phyloP scores from a whole-genome alignment of 2,113 vertebrate genomes.

The Macrotus californicus region DNA sequence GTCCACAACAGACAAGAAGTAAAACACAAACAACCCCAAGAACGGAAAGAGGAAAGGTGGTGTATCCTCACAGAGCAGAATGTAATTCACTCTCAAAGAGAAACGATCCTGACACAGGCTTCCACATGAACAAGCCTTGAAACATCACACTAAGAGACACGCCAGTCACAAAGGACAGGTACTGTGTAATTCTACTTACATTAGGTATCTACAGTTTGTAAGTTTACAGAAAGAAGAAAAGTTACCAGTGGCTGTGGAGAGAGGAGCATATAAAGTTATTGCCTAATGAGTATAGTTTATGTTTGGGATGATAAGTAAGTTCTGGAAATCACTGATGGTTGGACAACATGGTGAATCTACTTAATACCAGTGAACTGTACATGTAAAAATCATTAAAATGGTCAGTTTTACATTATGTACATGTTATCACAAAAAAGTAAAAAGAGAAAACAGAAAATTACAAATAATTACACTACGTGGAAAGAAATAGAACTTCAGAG shows the following conservation, averaged over 20 bases:
- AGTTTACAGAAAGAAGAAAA: not conserved
- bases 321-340: not conserved
- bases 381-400: not conserved
- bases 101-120: not conserved
- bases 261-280: not conserved
- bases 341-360: not conserved
- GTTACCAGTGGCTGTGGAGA: not conserved
- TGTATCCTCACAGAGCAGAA: not conserved
- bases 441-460: not conserved
- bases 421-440: not conserved
- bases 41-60: not conserved
- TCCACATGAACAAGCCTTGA: not conserved
- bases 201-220: not conserved
- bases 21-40: not conserved
- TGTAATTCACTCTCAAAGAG: not conserved
- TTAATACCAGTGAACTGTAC: not conserved
- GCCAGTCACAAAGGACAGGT: not conserved
- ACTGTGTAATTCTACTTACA: not conserved
- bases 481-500: not conserved
- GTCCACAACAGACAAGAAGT: not conserved
- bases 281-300: not conserved
- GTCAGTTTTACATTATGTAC: not conserved
- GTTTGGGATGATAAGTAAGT: not conserved
- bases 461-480: not conserved
- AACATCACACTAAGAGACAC: not conserved